Evolutionary conservation across 2,888 invertebrate species (phyloP).

Genomic region (Rhyacophila evoluta): DNA sequence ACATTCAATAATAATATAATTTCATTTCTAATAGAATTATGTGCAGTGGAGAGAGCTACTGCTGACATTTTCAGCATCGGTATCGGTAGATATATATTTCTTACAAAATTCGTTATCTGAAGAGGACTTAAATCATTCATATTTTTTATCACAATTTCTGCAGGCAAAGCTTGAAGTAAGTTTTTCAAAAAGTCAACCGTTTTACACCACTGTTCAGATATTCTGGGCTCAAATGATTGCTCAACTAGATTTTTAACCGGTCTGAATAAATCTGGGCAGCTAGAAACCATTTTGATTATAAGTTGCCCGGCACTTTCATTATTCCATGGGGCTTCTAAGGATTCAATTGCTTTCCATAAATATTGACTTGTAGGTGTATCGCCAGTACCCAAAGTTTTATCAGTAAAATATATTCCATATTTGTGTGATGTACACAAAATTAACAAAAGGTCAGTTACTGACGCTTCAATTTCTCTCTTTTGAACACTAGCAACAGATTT

Average conservation of each 20-base stretch:
- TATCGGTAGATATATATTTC: slow-evolving; percentile 67
- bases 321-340: slow-evolving; percentile 78
- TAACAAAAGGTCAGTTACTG: slow-evolving; percentile 78
- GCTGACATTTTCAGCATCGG: slow-evolving; percentile 66
- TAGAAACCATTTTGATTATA: slow-evolving; percentile 73
- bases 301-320: slow-evolving; percentile 74
- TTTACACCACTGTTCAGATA: slow-evolving; percentile 69
- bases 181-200: slow-evolving; percentile 65
- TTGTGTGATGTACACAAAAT: slow-evolving; percentile 81
- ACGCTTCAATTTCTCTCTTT: slow-evolving; percentile 66
- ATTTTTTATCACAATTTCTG: slow-evolving; percentile 66
- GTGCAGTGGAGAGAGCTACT: slow-evolving; percentile 60
- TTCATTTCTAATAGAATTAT: slow-evolving; percentile 64
- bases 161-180: slow-evolving; percentile 65
- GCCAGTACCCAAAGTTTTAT: slow-evolving; percentile 74
- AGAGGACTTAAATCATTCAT: slow-evolving; percentile 64
- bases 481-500: slow-evolving; percentile 60
- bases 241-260: slow-evolving; percentile 72
- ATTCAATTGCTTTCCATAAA: slow-evolving; percentile 73
- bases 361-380: slow-evolving; percentile 72
- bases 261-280: slow-evolving; percentile 80
- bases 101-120: slow-evolving; percentile 69
- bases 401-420: slow-evolving; percentile 81
- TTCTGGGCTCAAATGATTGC: slow-evolving; percentile 72
- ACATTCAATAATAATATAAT: slow-evolving; percentile 69